Percentiles rank a stretch among this genome's conserved stretches.
Conservation (phyloP, 2,113 vertebrate genomes). For the Tringa solitaria region DNA sequence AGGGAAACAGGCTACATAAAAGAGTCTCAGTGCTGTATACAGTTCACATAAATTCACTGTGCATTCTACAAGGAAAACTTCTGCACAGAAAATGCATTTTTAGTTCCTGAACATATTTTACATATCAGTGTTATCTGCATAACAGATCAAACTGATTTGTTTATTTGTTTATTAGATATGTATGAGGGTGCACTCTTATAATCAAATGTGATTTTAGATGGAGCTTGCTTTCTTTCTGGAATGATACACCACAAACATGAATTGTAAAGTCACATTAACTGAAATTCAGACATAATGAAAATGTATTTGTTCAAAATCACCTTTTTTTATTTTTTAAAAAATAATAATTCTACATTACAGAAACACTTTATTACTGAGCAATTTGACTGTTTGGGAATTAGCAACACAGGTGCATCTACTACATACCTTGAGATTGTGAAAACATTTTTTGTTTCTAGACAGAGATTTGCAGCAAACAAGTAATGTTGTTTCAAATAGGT, state of each 20-base stretch:
- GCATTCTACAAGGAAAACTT: conserved; percentile 66
- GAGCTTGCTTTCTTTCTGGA: conserved; percentile 58
- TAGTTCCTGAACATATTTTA: conserved; percentile 58
- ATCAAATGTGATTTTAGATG: conserved; percentile 68
- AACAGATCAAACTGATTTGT: conserved; percentile 75
- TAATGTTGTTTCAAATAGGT: not conserved
- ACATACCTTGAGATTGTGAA: not conserved
- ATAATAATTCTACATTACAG: not conserved
- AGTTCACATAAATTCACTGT: conserved; percentile 76
- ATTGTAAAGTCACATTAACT: conserved; percentile 74
- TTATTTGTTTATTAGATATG: conserved; percentile 76
- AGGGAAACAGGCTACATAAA: conserved; percentile 79
- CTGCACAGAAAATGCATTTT: conserved; percentile 55
- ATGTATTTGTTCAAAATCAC: conserved; percentile 60
- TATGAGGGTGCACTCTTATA: conserved; percentile 63
- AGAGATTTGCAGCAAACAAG: not conserved
- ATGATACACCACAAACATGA: conserved; percentile 11
- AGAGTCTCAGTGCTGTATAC: conserved; percentile 70
- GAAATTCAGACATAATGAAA: conserved; percentile 71
- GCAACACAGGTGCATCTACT: conserved; percentile 38
- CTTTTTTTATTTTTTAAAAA: not conserved
- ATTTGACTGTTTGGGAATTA: conserved; percentile 46
- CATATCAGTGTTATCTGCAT: conserved; percentile 65
- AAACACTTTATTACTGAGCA: conserved; percentile 56
- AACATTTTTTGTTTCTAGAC: conserved; percentile 21